Conservation (phyloP, 2,113 vertebrate species). For the Cyanocitta stelleri region DNA sequence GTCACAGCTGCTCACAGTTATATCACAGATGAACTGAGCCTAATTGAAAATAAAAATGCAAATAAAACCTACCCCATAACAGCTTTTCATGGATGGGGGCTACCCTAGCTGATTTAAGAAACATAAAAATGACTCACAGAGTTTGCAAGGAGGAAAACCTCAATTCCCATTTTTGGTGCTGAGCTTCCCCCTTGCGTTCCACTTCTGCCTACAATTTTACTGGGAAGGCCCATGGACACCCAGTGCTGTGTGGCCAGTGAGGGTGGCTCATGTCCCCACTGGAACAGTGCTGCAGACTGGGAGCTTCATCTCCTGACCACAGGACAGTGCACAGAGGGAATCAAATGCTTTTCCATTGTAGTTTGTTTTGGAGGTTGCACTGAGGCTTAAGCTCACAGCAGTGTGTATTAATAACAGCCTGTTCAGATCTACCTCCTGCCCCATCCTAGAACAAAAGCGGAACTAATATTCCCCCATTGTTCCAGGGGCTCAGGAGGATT, state of each 20-base stretch:
- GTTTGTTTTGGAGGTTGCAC: not conserved
- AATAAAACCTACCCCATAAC: conserved; percentile 72
- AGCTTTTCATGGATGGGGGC: conserved; percentile 44
- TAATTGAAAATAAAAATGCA: conserved; percentile 82
- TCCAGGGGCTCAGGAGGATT: not conserved
- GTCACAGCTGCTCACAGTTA: conserved; percentile 77
- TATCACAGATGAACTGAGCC: conserved; percentile 73
- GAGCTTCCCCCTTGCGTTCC: conserved; percentile 5
- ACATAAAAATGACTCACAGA: conserved; percentile 40
- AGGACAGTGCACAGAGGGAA: not conserved
- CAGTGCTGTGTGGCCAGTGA: not conserved
- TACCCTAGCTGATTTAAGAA: conserved; percentile 15
- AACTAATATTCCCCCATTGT: not conserved
- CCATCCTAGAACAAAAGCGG: not conserved
- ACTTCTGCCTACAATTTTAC: not conserved
- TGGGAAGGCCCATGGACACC: not conserved
- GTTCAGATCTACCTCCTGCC: not conserved
- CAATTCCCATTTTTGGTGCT: not conserved
- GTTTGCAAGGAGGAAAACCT: not conserved
- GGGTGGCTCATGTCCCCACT: not conserved
- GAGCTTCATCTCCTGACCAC: not conserved
- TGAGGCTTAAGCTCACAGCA: not conserved
- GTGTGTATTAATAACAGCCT: not conserved
- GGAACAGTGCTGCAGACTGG: not conserved
- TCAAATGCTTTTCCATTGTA: not conserved